Conservation (phyloP, 2,888 invertebrate species). For the Amphimallon solstitiale region DNA sequence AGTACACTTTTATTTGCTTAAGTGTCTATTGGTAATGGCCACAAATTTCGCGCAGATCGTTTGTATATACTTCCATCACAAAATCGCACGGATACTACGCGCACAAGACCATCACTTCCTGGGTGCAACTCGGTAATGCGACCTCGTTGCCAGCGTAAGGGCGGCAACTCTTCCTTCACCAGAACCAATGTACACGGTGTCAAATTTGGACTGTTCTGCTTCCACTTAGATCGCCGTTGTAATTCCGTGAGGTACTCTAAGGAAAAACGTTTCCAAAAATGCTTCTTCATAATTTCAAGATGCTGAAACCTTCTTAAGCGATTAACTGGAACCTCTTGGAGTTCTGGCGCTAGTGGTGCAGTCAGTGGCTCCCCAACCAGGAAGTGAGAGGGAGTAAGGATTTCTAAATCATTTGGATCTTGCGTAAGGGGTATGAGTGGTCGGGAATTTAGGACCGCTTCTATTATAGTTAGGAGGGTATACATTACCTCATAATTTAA, state of each 20-base stretch:
- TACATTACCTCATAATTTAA: slow-evolving; percentile 52
- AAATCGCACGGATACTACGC: no score
- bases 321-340: no score
- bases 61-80: no score
- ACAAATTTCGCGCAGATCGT: no score
- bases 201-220: no score
- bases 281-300: slow-evolving; percentile 47
- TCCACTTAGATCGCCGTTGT: slow-evolving; percentile 46
- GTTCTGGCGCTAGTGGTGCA: slow-evolving; percentile 42
- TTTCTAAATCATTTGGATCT: slow-evolving; percentile 49
- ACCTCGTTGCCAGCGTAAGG: no score
- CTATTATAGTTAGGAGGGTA: slow-evolving; percentile 54
- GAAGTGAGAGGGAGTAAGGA: slow-evolving; percentile 53
- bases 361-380: slow-evolving; percentile 47
- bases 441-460: slow-evolving; percentile 54
- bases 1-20: no score
- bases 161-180: no score
- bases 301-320: slow-evolving; percentile 47
- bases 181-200: no score
- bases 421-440: slow-evolving; percentile 50
- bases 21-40: no score
- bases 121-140: no score
- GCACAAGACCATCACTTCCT: no score
- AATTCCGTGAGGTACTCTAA: slow-evolving; percentile 50
- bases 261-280: slow-evolving; percentile 50